Evolutionary conservation across 2,888 invertebrate genomes (phyloP).

Genomic region (Imbricaverruca yamaguchii): DNA sequence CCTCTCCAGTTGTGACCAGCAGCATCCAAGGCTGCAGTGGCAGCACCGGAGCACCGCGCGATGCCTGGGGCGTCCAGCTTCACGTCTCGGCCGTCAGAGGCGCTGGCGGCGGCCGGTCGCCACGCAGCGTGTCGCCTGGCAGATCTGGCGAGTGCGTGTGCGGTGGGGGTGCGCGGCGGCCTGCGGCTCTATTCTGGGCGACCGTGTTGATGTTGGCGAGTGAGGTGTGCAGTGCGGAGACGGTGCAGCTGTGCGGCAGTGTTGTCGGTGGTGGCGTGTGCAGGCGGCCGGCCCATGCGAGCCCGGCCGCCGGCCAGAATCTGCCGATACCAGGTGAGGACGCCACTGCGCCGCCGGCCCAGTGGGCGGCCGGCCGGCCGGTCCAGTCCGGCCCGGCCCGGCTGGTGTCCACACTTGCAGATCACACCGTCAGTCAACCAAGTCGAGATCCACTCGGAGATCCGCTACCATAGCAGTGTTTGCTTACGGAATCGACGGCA

Average conservation of each 20-base stretch:
- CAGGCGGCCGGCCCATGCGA: not conserved
- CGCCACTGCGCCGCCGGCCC: no score
- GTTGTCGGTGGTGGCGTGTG: not conserved
- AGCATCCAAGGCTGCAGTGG: not conserved
- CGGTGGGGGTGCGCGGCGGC: not conserved
- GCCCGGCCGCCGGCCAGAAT: not conserved
- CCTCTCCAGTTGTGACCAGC: no score
- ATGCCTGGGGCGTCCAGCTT: not conserved
- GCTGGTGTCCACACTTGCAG: no score
- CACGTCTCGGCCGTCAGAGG: not conserved
- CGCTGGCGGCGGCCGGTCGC: not conserved
- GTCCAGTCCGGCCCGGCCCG: no score
- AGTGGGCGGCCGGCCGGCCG: no score
- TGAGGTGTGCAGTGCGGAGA: not conserved
- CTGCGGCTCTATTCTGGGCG: not conserved
- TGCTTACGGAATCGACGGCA: no score
- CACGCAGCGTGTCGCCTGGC: not conserved
- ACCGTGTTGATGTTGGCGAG: not conserved
- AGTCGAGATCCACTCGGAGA: no score
- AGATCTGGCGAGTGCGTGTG: not conserved
- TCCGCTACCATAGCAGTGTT: no score
- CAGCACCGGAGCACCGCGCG: not conserved
- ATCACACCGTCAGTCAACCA: no score
- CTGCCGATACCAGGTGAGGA: not conserved
- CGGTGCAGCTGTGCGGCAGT: not conserved